These are phyloP conservation scores for Sebastes hubbsi DNA, from an alignment of 2,797 vertebrate species.

Conservation along the genomic window DNA sequence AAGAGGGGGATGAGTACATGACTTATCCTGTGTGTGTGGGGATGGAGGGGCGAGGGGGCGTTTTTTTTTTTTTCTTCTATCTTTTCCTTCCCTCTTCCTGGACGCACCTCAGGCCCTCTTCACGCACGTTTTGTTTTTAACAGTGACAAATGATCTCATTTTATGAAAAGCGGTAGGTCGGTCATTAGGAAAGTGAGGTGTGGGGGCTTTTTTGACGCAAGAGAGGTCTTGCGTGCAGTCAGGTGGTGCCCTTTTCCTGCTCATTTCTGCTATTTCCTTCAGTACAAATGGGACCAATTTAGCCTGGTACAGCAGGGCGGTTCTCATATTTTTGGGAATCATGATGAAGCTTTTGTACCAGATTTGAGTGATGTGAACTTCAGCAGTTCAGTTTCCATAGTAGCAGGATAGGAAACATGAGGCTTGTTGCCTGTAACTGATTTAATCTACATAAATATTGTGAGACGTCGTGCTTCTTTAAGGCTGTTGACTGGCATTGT, in stretches of 20 bases:
- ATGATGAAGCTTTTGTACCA: slow-evolving; percentile 25
- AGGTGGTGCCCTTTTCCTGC: slow-evolving; percentile 1
- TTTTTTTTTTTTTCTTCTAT: background rate
- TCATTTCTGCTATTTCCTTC: slow-evolving; percentile 34
- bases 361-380: slow-evolving; percentile 37
- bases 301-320: slow-evolving; percentile 40
- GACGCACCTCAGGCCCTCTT: slow-evolving; percentile 48
- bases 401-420: slow-evolving; percentile 41
- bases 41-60: no score
- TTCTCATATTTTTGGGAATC: slow-evolving; percentile 42
- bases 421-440: slow-evolving; percentile 48
- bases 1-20: slow-evolving; percentile 56
- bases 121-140: slow-evolving; percentile 41
- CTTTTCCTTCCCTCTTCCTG: slow-evolving; percentile 19
- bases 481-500: slow-evolving; percentile 9
- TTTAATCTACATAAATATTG: slow-evolving; percentile 54
- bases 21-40: slow-evolving; percentile 41
- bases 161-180: slow-evolving; percentile 50
- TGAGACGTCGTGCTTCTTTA: slow-evolving; percentile 35
- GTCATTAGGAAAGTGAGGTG: slow-evolving; percentile 49
- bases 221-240: slow-evolving; percentile 7
- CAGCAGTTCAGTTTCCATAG: slow-evolving; percentile 54
- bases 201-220: slow-evolving; percentile 24
- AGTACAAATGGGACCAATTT: slow-evolving; percentile 33
- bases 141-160: slow-evolving; percentile 57